A percentile compares a stretch with the other conserved stretches of the same genome.
These are phyloP conservation scores for Mythimna pallens DNA, from an alignment of 2,888 invertebrate species.

Conservation along the genomic window DNA sequence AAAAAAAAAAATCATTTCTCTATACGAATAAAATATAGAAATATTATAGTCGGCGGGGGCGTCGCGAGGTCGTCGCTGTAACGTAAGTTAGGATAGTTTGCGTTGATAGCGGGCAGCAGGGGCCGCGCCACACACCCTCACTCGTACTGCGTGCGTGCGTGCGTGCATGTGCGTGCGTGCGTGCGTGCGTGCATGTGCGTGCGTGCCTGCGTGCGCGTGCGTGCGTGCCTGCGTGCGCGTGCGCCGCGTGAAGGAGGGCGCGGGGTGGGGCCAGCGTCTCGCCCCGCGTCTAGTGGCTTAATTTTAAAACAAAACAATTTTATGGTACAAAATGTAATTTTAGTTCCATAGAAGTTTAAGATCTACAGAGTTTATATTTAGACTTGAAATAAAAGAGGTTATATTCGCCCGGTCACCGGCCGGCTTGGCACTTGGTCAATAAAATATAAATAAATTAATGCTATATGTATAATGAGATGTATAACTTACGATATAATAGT, in stretches of 20 bases:
- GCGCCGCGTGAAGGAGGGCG: constrained; percentile 62
- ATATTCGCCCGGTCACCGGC: constrained; percentile 69
- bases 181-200: constrained; percentile 26
- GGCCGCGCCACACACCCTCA: constrained; percentile 65
- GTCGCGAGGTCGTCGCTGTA: constrained; percentile 72
- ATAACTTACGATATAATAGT: constrained; percentile 67
- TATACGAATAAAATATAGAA: constrained; percentile 83
- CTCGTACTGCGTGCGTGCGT: constrained; percentile 54
- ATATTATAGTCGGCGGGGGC: constrained; percentile 79
- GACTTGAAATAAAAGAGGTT: constrained; percentile 74
- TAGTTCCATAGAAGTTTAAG: constrained; percentile 88
- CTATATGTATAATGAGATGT: constrained; percentile 74
- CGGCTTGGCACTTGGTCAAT: constrained; percentile 72
- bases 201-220: not conserved
- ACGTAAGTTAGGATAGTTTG: constrained; percentile 79
- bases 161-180: constrained; percentile 30
- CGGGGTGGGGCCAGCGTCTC: constrained; percentile 63
- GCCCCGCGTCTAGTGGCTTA: constrained; percentile 80
- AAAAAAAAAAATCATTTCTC: constrained; percentile 84
- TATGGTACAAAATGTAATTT: constrained; percentile 89
- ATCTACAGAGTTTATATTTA: constrained; percentile 88
- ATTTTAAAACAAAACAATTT: constrained; percentile 82
- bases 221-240: not conserved
- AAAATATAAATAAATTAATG: constrained; percentile 68
- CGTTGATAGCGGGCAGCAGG: constrained; percentile 56